Evolutionary conservation across 2,797 vertebrate genomes (phyloP).

Genomic region (Sebastes oblongus): DNA sequence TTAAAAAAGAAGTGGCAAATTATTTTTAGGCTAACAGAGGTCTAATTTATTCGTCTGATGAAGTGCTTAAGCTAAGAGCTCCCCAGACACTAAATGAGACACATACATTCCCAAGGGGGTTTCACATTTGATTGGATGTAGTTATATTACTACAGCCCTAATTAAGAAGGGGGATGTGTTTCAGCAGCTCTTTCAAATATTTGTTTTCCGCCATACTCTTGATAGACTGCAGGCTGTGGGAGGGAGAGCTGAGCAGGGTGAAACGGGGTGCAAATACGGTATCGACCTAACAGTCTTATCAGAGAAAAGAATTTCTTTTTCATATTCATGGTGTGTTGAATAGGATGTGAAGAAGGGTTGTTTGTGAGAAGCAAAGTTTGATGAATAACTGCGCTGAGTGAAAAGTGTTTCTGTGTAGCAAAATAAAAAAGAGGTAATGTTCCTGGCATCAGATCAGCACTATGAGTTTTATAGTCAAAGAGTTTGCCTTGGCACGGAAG

Average conservation of each 20-base stretch:
- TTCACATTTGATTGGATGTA: conserved; percentile 83
- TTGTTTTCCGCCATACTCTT: conserved; percentile 80
- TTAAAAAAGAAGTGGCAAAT: conserved; percentile 76
- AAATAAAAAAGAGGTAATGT: conserved; percentile 82
- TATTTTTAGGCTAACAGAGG: conserved; percentile 83
- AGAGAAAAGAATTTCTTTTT: background rate
- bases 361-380: conserved; percentile 58
- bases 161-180: conserved; percentile 85
- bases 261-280: conserved; percentile 57
- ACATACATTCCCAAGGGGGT: conserved; percentile 78
- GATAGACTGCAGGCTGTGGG: conserved; percentile 77
- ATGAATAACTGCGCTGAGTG: conserved; percentile 68
- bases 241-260: conserved; percentile 54
- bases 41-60: conserved; percentile 87
- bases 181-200: conserved; percentile 84
- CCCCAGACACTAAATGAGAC: conserved; percentile 84
- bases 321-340: background rate
- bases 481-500: conserved; percentile 79
- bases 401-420: conserved; percentile 69
- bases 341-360: conserved; percentile 18
- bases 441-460: conserved; percentile 77
- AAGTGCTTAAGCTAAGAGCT: conserved; percentile 85
- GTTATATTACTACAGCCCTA: conserved; percentile 83
- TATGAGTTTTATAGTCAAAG: conserved; percentile 79
- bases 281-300: conserved; percentile 42